These are phyloP conservation scores for Chymomyza fuscimana DNA, from an alignment of 2,888 invertebrate genomes.

Conservation along the genomic window DNA sequence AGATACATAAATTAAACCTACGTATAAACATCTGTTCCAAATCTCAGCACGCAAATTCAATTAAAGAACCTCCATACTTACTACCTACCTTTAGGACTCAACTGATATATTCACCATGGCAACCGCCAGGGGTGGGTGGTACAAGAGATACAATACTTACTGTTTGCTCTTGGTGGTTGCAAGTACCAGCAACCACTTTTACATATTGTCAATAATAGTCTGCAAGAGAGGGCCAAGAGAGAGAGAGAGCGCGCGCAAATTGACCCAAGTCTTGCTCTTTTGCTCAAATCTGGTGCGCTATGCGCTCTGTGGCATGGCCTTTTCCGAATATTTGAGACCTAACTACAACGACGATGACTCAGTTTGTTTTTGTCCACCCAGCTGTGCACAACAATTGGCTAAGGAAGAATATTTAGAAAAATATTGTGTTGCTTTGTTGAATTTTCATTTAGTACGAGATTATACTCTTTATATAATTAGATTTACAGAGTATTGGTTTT, in stretches of 20 bases:
- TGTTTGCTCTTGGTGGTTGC: slow-evolving; percentile 17
- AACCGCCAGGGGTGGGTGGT: slow-evolving; percentile 26
- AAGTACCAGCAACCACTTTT: slow-evolving; percentile 23
- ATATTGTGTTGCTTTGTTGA: slow-evolving; percentile 15
- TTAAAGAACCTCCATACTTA: background rate
- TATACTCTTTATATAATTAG: slow-evolving; percentile 54
- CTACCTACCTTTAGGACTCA: slow-evolving; percentile 16
- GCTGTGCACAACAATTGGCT: slow-evolving; percentile 45
- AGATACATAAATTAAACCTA: background rate
- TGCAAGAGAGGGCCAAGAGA: slow-evolving; percentile 9
- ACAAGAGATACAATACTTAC: background rate
- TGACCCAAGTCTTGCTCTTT: background rate
- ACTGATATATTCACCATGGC: slow-evolving; percentile 31
- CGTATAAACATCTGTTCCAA: slow-evolving; percentile 48
- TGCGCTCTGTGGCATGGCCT: slow-evolving; percentile 14
- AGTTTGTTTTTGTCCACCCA: slow-evolving; percentile 55
- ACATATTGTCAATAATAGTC: background rate
- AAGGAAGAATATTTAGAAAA: slow-evolving; percentile 12
- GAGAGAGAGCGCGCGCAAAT: slow-evolving; percentile 17
- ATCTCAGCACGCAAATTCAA: slow-evolving; percentile 29
- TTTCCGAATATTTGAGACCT: slow-evolving; percentile 6
- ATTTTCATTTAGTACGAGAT: slow-evolving; percentile 9
- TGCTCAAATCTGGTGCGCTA: slow-evolving; percentile 4
- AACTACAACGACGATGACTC: slow-evolving; percentile 30
- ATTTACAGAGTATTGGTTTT: slow-evolving; percentile 23